Evolutionary conservation across 2,113 vertebrate species (phyloP).

Genomic region (Toxostoma redivivum): DNA sequence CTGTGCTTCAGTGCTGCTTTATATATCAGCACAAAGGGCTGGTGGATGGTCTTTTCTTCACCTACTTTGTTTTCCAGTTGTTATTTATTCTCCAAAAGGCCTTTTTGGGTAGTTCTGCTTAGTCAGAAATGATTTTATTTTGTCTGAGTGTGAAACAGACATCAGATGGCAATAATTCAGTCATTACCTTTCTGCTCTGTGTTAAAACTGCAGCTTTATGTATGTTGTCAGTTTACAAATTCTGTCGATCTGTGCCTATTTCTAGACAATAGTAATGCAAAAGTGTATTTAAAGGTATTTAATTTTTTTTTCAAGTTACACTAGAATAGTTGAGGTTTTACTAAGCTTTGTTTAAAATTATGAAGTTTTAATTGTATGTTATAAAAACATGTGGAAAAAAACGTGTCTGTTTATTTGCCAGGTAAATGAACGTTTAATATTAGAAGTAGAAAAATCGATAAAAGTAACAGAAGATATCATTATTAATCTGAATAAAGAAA

Average conservation of each 20-base stretch:
- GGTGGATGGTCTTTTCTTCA: neutral
- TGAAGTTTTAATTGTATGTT: neutral
- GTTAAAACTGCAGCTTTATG: neutral
- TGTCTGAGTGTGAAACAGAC: neutral
- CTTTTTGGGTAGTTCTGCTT: neutral
- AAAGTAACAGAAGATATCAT: conserved; percentile 64
- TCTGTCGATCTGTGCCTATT: neutral
- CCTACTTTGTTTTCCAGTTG: neutral
- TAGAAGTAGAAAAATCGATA: conserved; percentile 67
- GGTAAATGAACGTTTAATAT: conserved; percentile 70
- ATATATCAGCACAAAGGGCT: neutral
- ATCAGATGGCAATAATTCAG: neutral
- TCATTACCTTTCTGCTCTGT: neutral
- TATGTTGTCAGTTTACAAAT: neutral
- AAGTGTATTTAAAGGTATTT: neutral
- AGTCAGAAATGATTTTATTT: neutral
- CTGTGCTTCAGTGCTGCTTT: neutral
- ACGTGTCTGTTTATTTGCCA: conserved; percentile 51
- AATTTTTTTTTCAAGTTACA: neutral
- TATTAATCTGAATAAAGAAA: conserved; percentile 69
- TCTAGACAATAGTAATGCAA: neutral
- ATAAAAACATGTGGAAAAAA: neutral
- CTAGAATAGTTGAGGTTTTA: neutral
- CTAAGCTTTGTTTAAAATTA: neutral
- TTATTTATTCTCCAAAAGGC: neutral